Base-by-base conservation (phyloP, 2,113 vertebrate species). In the Scatophagus argus region DNA sequence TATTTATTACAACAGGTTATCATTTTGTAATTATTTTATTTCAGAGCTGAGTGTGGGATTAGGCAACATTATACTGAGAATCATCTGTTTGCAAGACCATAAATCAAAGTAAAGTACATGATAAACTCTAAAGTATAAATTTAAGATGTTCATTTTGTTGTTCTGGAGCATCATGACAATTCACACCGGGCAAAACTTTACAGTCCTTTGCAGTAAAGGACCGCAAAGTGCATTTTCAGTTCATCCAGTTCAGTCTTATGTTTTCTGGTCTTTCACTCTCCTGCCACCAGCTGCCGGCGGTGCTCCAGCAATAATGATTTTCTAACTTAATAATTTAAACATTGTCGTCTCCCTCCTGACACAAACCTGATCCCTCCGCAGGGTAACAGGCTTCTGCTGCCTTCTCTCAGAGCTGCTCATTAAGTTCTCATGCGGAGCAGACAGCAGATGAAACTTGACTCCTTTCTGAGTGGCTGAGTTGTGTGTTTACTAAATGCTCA, bases 371-470 rank as follows among this genome's bases (percentile, higher is more conserved):
- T 65, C 52, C 52, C 6, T 32, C 64, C 11, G 27, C 63, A 9
- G 46, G 56, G 21, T 36, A 51, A 55, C 65, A 76, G 46, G 47
- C 74, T n/a, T 62, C 65, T 69, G 46, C 61, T 74, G 49, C 66
- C 64, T 36, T 63, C 39, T 82, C 44, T 85, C 29, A 60, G 38
- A 66, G 25, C 52, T 43, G 63, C 80, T 83, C 52, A 61, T 74
- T 81, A 70, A 71, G 43, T 31, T 44, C 44, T 68, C 21, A 31
- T 44, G 36, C 59, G 44, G 31, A 44, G 56, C 39, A 34, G 32
- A 32, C 54, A 58, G 51, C 59, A 74, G 56, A 73, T 72, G 66
- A 74, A 88, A 83, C 65, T 32, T 27, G 65, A 87, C 41, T 69
- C 75, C 72, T 58, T 44, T 59, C 41, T 61, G 55, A 69, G 68